Conservation (phyloP, 1,140 invertebrate genomes). For the Sitophilus oryzae region DNA sequence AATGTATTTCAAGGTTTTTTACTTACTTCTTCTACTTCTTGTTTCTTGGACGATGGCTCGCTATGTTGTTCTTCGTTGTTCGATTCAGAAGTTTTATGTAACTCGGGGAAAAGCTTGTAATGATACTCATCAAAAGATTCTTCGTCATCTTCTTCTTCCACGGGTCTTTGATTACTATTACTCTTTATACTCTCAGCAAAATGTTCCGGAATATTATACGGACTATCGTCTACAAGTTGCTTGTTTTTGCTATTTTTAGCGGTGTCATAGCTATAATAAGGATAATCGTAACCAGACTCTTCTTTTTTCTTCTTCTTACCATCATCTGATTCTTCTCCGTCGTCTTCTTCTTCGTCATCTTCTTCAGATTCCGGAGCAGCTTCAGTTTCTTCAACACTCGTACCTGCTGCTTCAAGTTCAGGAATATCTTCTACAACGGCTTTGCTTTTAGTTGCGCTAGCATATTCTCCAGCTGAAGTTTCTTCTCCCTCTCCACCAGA, state of each 20-base stretch:
- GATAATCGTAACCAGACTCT: neutral
- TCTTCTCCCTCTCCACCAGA: conserved; percentile 3
- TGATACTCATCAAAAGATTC: conserved; percentile 42
- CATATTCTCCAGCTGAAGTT: neutral
- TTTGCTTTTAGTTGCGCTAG: conserved; percentile 20
- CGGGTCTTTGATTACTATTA: conserved; percentile 7
- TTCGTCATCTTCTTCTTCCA: conserved; percentile 21
- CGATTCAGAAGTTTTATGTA: conserved; percentile 35
- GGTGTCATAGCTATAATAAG: conserved; percentile 1
- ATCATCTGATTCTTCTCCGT: conserved; percentile 8
- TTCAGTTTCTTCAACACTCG: conserved; percentile 14
- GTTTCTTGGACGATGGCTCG: conserved; percentile 46
- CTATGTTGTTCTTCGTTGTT: conserved; percentile 41
- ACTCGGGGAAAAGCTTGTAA: conserved; percentile 43
- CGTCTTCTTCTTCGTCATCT: conserved; percentile 12
- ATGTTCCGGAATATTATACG: conserved; percentile 22
- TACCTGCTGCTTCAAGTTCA: conserved; percentile 14
- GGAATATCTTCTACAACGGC: conserved; percentile 17
- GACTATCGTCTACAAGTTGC: conserved; percentile 22
- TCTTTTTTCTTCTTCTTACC: conserved; percentile 13
- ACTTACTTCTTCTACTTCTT: conserved; percentile 55
- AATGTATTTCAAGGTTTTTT: neutral
- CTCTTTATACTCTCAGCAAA: conserved; percentile 20
- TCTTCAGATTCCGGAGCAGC: conserved; percentile 17
- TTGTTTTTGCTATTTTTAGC: conserved; percentile 15